Conservation (phyloP, 2,888 invertebrate genomes). For the Copidosoma aretas region DNA sequence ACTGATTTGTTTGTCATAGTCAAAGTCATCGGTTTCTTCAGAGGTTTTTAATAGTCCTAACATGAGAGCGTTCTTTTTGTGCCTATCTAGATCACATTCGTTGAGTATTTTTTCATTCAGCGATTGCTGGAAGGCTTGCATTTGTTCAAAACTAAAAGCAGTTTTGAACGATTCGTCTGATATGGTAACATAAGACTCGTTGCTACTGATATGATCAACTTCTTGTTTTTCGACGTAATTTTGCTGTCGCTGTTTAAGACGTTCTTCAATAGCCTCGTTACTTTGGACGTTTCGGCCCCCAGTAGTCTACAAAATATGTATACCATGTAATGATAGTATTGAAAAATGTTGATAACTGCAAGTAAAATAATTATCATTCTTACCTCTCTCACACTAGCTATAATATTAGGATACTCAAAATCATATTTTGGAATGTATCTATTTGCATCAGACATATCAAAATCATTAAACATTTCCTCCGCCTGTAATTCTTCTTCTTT, state of each 20-base stretch:
- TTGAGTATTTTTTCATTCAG: conserved; percentile 2
- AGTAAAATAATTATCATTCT: not conserved
- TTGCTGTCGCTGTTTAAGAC: conserved; percentile 8
- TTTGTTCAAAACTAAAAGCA: not conserved
- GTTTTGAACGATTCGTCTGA: conserved; percentile 2
- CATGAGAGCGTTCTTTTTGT: conserved; percentile 25
- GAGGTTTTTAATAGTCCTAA: conserved; percentile 7
- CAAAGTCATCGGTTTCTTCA: not conserved
- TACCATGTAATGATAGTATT: too few relatives aligned
- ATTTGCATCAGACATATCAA: too few relatives aligned
- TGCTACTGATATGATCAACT: not conserved
- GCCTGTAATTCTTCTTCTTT: too few relatives aligned
- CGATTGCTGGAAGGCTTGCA: not conserved
- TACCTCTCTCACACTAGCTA: conserved; percentile 19
- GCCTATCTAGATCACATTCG: not conserved
- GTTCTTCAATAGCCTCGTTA: conserved; percentile 30
- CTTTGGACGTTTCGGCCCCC: conserved; percentile 23
- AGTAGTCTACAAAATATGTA: conserved; percentile 22
- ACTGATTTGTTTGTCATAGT: not conserved
- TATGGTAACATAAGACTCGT: not conserved
- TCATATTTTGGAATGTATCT: not conserved
- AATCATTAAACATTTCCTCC: too few relatives aligned
- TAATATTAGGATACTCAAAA: conserved; percentile 15
- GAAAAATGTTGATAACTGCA: not conserved
- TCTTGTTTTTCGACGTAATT: not conserved